Evolutionary conservation across 2,888 invertebrate genomes (phyloP), one percentile per base, ranked within the genome.

Genomic region (Alcis repandata): DNA sequence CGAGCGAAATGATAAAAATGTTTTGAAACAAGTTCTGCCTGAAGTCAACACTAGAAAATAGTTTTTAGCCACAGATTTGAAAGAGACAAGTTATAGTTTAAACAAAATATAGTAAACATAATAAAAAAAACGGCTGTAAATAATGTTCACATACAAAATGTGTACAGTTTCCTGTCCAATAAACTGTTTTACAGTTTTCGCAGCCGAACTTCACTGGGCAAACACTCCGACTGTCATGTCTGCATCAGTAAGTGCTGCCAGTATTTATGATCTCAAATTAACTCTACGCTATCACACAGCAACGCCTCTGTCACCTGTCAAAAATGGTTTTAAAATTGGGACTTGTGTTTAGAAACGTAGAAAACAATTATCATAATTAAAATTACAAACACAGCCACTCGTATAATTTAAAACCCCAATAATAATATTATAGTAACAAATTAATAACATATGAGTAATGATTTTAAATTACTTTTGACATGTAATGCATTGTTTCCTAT

Each of bases 21-120:
- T 89, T 90, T 88, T 86, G 85, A 81, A 86, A 84, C 81, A 83
- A 88, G 83, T 83, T 84, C 79, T 76, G 75, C 84, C 79, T 76
- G 75, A 82, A 82, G 80, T 84, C 80, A 78, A 83, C 80, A 80
- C 76, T 71, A 78, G 69, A 73, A 69, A 72, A 73, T 70, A 51
- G 56, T 61, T 70, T 58, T 57, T 53, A 20, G 19, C 38, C 19
- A 43, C 10, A n/a, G 13, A 38, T 49, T 27, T 40, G 19, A 40
- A 32, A n/a, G 17, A 19, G 51, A 59, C 17, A 22, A 8, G 13
- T 15, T n/a, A n/a, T 43, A 15, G 17, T 32, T 33, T 40, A 20
- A 32, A 20, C 45, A 52, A 51, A 43, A 45, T 56, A 49, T 22
- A 56, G 38, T 56, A 40, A 54, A 59, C 52, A 59, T 43, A 38